Conservation (phyloP, 2,113 vertebrate species). For the Vidua macroura region DNA sequence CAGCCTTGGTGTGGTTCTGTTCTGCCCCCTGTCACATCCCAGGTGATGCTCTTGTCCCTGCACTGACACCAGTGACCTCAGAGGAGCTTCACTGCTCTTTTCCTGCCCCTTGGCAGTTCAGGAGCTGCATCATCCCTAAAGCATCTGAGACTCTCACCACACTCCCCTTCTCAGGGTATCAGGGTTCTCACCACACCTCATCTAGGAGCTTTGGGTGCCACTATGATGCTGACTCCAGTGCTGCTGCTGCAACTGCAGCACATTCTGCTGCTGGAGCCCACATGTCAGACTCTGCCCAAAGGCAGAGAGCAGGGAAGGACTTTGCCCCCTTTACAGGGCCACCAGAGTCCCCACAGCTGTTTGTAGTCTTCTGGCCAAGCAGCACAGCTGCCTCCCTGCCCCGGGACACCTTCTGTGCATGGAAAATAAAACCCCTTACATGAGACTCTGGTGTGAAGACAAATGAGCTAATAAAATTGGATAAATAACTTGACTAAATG, state of each 20-base stretch:
- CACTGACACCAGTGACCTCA: no score
- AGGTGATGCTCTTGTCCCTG: neutral
- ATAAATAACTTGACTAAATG: neutral
- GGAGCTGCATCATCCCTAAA: neutral
- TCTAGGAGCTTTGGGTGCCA: neutral
- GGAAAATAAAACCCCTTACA: neutral
- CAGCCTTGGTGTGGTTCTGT: neutral
- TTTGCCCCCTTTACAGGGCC: neutral
- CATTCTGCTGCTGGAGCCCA: neutral
- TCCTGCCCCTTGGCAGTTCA: neutral
- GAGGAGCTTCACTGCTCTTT: neutral
- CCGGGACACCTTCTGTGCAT: neutral
- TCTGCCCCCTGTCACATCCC: neutral
- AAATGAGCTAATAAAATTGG: neutral
- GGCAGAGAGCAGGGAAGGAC: neutral
- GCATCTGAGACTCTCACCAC: neutral
- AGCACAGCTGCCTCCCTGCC: neutral
- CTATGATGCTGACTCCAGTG: fast-evolving
- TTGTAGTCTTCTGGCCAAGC: neutral
- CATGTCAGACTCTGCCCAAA: fast-evolving
- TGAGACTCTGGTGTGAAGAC: neutral
- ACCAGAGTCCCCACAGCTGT: neutral
- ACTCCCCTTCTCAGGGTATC: no score
- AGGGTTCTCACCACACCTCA: neutral
- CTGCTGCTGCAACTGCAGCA: neutral